These are phyloP conservation scores for Agriotes lineatus DNA, from an alignment of 2,888 invertebrate species.

Conservation along the genomic window DNA sequence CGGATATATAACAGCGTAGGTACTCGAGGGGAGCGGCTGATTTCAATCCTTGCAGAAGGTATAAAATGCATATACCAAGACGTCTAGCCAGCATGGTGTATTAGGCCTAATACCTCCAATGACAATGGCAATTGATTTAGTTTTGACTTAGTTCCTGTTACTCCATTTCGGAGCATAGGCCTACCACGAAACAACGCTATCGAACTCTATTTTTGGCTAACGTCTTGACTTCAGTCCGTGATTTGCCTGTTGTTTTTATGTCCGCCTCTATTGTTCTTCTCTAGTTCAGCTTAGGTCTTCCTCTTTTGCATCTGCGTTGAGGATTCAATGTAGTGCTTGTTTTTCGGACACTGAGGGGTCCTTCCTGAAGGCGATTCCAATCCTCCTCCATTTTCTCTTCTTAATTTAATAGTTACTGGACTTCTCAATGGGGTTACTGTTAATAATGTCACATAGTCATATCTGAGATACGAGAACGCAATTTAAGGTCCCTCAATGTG, in stretches of 20 bases:
- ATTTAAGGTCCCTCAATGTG: too few relatives aligned
- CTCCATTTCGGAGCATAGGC: neutral
- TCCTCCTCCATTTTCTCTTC: neutral
- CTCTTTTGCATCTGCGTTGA: neutral
- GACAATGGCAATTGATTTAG: too few relatives aligned
- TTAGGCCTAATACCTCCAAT: too few relatives aligned
- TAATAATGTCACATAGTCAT: neutral
- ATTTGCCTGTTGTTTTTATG: neutral
- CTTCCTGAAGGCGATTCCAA: neutral
- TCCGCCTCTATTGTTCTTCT: neutral
- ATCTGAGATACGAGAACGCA: too few relatives aligned
- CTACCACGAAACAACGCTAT: neutral
- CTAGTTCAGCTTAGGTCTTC: neutral
- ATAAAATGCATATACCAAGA: too few relatives aligned
- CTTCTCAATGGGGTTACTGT: too few relatives aligned
- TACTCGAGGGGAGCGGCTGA: too few relatives aligned
- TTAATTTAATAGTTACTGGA: neutral
- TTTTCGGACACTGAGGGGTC: neutral
- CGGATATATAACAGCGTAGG: too few relatives aligned
- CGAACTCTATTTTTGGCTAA: neutral
- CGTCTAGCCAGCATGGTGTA: too few relatives aligned
- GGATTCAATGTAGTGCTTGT: neutral
- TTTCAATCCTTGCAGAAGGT: too few relatives aligned
- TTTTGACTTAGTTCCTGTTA: too few relatives aligned
- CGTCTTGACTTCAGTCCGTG: neutral